Evolutionary conservation across 2,113 vertebrate species (phyloP).

Genomic region (Actinemys pallida): DNA sequence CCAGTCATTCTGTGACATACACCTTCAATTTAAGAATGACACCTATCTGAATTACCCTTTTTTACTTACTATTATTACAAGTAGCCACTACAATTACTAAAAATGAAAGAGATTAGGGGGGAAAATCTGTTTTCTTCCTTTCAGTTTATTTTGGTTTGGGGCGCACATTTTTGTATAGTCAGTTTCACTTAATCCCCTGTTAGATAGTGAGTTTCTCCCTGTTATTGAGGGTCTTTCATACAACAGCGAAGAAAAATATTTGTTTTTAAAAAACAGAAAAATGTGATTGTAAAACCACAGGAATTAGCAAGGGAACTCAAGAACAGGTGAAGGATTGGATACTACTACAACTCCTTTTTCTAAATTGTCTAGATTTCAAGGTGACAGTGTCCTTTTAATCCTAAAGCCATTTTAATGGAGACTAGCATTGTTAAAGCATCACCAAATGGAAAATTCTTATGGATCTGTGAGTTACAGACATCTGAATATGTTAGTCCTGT

Average conservation of each 20-base stretch:
- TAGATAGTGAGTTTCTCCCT: neutral
- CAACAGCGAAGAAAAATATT: neutral
- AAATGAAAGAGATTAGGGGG: neutral
- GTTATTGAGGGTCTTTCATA: neutral
- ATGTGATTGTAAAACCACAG: neutral
- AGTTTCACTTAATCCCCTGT: neutral
- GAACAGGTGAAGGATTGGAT: neutral
- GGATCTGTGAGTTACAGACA: neutral
- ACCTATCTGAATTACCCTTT: neutral
- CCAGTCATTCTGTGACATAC: no score
- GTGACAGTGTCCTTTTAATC: neutral
- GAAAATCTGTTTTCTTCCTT: neutral
- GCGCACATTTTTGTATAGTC: accelerated
- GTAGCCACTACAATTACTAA: neutral
- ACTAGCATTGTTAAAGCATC: neutral
- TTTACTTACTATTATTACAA: neutral
- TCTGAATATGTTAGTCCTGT: neutral
- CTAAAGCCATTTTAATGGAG: neutral
- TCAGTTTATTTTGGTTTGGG: neutral
- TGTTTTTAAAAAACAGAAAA: neutral
- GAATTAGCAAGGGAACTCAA: neutral
- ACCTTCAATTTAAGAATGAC: neutral
- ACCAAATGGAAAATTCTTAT: neutral
- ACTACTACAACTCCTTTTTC: neutral
- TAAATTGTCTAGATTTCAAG: neutral